Evolutionary conservation across 1,140 invertebrate species (phyloP).

Genomic region (Neomicropteryx cornuta): DNA sequence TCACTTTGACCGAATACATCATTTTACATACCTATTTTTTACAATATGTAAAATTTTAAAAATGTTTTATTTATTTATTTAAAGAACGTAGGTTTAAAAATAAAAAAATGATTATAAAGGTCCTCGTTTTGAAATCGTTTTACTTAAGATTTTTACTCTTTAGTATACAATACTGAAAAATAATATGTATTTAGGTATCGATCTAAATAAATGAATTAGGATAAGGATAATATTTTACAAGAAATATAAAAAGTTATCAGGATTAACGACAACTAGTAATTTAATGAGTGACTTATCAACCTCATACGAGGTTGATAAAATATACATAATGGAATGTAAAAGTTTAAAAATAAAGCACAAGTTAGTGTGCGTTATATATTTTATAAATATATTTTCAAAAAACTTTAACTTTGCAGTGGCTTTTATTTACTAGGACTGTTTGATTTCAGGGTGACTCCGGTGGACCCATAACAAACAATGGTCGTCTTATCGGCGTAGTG

Average conservation of each 20-base stretch:
- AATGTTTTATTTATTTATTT: neutral
- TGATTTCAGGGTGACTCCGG: conserved; percentile 34
- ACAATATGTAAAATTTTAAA: neutral
- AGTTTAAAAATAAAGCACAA: too few relatives aligned
- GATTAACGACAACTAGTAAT: neutral
- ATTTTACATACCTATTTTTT: too few relatives aligned
- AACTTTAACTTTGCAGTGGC: too few relatives aligned
- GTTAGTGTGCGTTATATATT: too few relatives aligned
- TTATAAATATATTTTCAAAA: too few relatives aligned
- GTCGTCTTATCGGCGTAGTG: conserved; percentile 41
- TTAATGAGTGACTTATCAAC: neutral
- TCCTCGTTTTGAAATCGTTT: neutral
- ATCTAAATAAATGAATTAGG: neutral
- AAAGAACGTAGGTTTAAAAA: neutral
- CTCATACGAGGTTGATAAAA: too few relatives aligned
- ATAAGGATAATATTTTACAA: conserved; percentile 8
- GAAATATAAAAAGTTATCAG: neutral
- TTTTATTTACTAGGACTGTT: too few relatives aligned
- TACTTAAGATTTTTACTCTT: neutral
- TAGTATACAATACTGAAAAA: neutral
- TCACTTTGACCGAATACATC: too few relatives aligned
- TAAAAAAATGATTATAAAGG: neutral
- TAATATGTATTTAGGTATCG: neutral
- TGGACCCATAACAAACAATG: conserved; percentile 26
- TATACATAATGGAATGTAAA: too few relatives aligned